Evolutionary conservation across 2,113 vertebrate species (phyloP).

Genomic region (Merops nubicus): DNA sequence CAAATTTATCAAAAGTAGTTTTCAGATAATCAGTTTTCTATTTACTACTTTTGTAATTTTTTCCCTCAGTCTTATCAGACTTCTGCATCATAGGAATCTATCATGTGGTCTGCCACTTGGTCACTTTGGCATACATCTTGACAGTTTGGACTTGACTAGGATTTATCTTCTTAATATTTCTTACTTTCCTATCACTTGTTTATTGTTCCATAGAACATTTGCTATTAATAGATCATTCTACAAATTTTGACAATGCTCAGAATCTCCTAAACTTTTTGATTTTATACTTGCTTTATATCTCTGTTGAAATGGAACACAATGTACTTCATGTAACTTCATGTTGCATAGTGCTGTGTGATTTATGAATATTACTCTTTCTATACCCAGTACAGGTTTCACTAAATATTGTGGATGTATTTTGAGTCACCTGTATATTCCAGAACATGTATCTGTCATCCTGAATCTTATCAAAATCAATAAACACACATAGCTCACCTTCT

Average conservation of each 20-base stretch:
- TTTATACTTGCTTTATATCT: background rate
- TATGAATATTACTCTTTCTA: background rate
- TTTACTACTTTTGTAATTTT: background rate
- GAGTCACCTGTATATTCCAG: background rate
- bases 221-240: background rate
- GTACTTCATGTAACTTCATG: background rate
- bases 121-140: background rate
- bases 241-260: background rate
- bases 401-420: background rate
- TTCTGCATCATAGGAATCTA: background rate
- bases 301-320: background rate
- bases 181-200: background rate
- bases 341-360: fast-evolving
- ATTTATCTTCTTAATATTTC: background rate
- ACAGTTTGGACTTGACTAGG: background rate
- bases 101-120: background rate
- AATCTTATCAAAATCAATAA: conserved; percentile 16
- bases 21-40: background rate
- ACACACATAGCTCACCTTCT: background rate
- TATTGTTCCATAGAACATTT: background rate
- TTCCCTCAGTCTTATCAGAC: background rate
- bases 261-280: background rate
- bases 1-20: background rate
- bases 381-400: background rate
- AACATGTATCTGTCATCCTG: background rate